Conservation (phyloP, 1,140 invertebrate species). For the Wiebesia pumilae region DNA sequence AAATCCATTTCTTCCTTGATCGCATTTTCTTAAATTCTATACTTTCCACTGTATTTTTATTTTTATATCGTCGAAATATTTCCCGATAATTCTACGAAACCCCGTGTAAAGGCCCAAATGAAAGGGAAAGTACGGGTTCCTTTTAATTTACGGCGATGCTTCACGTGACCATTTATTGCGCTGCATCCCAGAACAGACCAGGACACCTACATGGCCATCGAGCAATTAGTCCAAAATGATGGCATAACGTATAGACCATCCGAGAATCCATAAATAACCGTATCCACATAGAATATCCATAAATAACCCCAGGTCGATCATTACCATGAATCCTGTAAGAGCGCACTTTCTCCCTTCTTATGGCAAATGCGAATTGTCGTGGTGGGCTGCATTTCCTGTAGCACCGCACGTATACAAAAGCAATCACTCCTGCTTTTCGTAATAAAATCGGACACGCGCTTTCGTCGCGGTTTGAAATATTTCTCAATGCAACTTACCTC, state of each 20-base stretch:
- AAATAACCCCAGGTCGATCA: no score
- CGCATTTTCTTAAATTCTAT: neutral
- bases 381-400: neutral
- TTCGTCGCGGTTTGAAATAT: neutral
- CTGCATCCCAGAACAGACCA: slow-evolving; percentile 10
- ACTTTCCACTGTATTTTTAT: neutral
- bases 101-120: no score
- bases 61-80: neutral
- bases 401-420: neutral
- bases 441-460: neutral
- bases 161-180: slow-evolving; percentile 62
- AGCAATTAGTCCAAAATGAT: slow-evolving; percentile 58
- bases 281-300: no score
- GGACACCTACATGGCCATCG: no score
- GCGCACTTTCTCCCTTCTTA: neutral
- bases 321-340: no score
- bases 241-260: no score
- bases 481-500: neutral
- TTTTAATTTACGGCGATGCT: no score
- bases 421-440: neutral
- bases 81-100: no score
- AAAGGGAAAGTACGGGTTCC: no score
- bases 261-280: no score
- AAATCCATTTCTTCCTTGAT: neutral
- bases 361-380: neutral